A percentile compares a stretch with the other conserved stretches of the same genome.
phyloP scores from a whole-genome alignment of 2,888 invertebrate genomes.

The Meteorus colon region DNA sequence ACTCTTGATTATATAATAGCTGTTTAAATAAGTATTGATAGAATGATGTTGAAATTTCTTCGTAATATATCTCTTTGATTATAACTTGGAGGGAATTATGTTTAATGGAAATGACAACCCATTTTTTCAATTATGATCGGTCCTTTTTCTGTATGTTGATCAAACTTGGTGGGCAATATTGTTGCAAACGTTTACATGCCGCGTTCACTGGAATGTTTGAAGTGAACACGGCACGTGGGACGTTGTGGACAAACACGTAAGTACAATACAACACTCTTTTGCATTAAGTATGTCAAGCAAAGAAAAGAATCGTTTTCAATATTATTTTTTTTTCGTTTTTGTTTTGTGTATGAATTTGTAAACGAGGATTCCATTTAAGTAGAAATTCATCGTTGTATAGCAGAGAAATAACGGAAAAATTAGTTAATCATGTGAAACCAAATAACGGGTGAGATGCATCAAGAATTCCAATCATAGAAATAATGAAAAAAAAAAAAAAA shows the following conservation, averaged over 20 bases:
- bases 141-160: conserved; percentile 13
- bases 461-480: neutral
- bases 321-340: neutral
- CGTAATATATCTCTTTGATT: neutral
- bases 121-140: conserved; percentile 22
- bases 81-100: neutral
- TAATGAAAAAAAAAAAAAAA: neutral
- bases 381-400: neutral
- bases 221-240: conserved; percentile 4
- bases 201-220: neutral
- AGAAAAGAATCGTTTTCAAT: neutral
- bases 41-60: neutral
- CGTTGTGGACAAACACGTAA: conserved; percentile 20
- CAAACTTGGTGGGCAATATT: conserved; percentile 17
- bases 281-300: neutral
- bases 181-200: conserved; percentile 8
- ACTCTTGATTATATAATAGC: conserved; percentile 10
- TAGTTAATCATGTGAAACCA: neutral
- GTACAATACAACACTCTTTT: conserved; percentile 19
- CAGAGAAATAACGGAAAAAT: neutral
- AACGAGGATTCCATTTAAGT: neutral
- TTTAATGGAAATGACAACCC: too few species aligned
- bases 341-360: conserved; percentile 15
- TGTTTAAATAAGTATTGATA: neutral
- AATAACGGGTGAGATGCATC: neutral